phyloP scores from a whole-genome alignment of 2,888 invertebrate species.

The Ormyrus pomaceus region DNA sequence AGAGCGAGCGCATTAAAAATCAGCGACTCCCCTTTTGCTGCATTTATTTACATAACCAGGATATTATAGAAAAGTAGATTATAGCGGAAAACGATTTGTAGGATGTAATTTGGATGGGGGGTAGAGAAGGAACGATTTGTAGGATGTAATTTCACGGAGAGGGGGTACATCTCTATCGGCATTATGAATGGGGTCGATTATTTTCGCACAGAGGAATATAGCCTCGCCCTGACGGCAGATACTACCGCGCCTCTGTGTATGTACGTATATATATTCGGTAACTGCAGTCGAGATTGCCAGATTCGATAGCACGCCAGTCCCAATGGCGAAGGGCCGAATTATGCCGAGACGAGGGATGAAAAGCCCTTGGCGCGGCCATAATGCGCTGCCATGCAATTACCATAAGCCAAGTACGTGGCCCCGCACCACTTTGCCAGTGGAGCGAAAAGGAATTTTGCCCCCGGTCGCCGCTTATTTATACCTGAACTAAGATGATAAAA shows the following conservation, averaged over 20 bases:
- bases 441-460: constrained; percentile 10
- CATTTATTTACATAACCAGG: constrained; percentile 32
- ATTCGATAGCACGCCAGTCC: constrained; percentile 23
- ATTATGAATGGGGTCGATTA: constrained; percentile 45
- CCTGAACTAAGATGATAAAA: not conserved
- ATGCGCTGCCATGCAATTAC: constrained; percentile 27
- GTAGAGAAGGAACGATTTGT: not conserved
- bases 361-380: constrained; percentile 23
- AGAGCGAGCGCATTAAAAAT: not conserved
- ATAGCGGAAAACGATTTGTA: constrained; percentile 35
- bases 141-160: not conserved
- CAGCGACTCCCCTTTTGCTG: not conserved
- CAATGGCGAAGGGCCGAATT: constrained; percentile 28
- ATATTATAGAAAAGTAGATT: constrained; percentile 24
- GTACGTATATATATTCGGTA: constrained; percentile 10
- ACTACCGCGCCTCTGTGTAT: not conserved
- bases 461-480: not conserved
- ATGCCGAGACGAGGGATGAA: constrained; percentile 33
- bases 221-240: constrained; percentile 1
- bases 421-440: not conserved
- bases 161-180: constrained; percentile 28
- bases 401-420: constrained; percentile 1
- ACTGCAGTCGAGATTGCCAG: constrained; percentile 34
- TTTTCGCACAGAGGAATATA: constrained; percentile 27
- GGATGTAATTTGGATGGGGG: not conserved